Conservation (phyloP, 1,140 invertebrate species). For the Drosophila willistoni region DNA sequence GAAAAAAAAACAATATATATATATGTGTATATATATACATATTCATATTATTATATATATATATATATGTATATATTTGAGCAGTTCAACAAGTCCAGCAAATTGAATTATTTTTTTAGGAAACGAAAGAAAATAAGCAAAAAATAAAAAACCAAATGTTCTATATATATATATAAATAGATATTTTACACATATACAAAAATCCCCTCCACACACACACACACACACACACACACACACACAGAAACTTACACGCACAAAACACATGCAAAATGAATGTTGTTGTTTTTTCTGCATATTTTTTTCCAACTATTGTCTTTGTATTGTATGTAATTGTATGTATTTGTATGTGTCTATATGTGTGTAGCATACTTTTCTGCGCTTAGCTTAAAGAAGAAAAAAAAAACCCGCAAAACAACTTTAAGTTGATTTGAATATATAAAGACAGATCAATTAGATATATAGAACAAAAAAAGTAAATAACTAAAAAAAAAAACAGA, state of each 20-base stretch:
- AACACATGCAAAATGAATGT: constrained; percentile 42
- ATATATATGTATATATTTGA: constrained; percentile 50
- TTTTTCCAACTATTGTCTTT: constrained; percentile 38
- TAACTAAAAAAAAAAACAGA: constrained; percentile 21
- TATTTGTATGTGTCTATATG: constrained; percentile 40
- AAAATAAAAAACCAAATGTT: constrained; percentile 21
- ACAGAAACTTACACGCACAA: not conserved
- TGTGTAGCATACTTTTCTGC: constrained; percentile 63
- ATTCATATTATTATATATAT: constrained; percentile 29
- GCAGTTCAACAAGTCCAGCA: constrained; percentile 41
- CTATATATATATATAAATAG: constrained; percentile 43
- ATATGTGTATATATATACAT: constrained; percentile 23
- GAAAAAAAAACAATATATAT: constrained; percentile 2
- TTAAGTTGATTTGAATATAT: constrained; percentile 30
- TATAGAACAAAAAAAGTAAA: constrained; percentile 13
- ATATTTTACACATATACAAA: constrained; percentile 29
- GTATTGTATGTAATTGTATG: constrained; percentile 25
- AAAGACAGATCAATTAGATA: not conserved
- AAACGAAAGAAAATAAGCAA: constrained; percentile 1
- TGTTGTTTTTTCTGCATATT: constrained; percentile 36
- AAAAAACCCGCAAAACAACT: constrained; percentile 22
- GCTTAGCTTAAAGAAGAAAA: constrained; percentile 51
- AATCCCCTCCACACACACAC: not conserved
- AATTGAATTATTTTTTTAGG: constrained; percentile 14
- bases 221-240: constrained; percentile 12